These are phyloP conservation scores for Chaitophorus viminalis DNA, from an alignment of 2,888 invertebrate species.

Conservation along the genomic window DNA sequence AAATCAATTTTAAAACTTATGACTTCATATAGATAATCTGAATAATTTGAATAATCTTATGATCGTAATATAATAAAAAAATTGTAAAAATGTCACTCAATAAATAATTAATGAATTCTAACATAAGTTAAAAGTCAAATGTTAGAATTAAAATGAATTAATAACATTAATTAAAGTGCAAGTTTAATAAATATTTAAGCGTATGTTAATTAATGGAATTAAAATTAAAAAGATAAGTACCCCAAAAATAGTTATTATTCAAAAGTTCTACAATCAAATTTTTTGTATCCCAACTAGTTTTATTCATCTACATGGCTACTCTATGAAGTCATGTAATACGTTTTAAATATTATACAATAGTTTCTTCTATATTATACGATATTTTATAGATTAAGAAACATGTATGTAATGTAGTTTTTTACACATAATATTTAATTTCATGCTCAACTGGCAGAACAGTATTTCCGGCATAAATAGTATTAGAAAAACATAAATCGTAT, in stretches of 20 bases:
- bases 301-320: not conserved
- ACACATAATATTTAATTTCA: constrained; percentile 48
- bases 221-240: not conserved
- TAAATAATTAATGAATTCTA: too few relatives aligned
- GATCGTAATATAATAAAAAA: too few relatives aligned
- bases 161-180: too few relatives aligned
- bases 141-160: too few relatives aligned
- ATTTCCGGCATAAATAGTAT: constrained; percentile 41
- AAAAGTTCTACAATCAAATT: not conserved
- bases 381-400: constrained; percentile 25
- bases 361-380: constrained; percentile 18
- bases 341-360: constrained; percentile 32
- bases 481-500: constrained; percentile 5
- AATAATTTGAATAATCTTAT: too few relatives aligned
- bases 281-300: not conserved
- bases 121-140: too few relatives aligned
- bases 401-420: constrained; percentile 18
- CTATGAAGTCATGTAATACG: constrained; percentile 6
- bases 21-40: too few relatives aligned
- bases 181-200: too few relatives aligned
- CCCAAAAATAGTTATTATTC: not conserved
- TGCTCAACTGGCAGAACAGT: constrained; percentile 44
- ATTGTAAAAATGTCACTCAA: too few relatives aligned
- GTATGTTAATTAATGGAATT: not conserved
- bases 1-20: too few relatives aligned